Base-by-base conservation (phyloP, 1,140 invertebrate species). In the Dreissena rostriformis region DNA sequence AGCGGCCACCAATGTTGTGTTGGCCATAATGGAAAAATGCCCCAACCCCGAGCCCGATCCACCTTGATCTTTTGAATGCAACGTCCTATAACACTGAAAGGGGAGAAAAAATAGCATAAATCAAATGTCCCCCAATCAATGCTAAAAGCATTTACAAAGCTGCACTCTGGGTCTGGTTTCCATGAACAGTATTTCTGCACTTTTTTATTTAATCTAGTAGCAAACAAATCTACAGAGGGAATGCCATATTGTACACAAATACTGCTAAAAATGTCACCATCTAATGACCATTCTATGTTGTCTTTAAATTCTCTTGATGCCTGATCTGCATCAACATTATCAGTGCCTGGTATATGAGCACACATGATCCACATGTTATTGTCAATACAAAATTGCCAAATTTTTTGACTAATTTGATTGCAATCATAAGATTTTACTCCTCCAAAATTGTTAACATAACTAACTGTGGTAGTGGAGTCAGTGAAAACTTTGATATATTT, bases 321-420 rank as follows among this genome's bases (percentile, higher is more conserved):
- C 15, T 19, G 12, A 70, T 88, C 86, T 55, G 88, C 88, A 24
- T 24, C 53, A 61, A n/a, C 12, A 82, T 88, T 88, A 52, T 68
- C 8, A n/a, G 8, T 26, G 0, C 85, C 85, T 52, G 87, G 81
- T 29, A 86, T 39, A 72, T 85, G 67, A 0, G 61, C 24, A 19
- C 76, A 83, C 17, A 77, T 26, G 12, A 87, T 14, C 67, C 70
- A 87, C 10, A 84, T 79, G 28, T 78, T 29, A 17, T 76, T 61
- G 15, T 81, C n/a, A 26, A 74, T 78, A 66, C 83, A 88, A 83
- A 82, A 88, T n/a, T 55, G 1, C 85, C 85, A 88, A 19, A 88
- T 86, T 12, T 80, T 17, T 14, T 10, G 24, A 66, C 67, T 57
- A 17, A 87, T 5, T 8, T 4, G 22, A 39, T 86, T 65, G 49